Evolutionary conservation across 2,888 invertebrate species (phyloP).

Genomic region (Callyntrura sp.): DNA sequence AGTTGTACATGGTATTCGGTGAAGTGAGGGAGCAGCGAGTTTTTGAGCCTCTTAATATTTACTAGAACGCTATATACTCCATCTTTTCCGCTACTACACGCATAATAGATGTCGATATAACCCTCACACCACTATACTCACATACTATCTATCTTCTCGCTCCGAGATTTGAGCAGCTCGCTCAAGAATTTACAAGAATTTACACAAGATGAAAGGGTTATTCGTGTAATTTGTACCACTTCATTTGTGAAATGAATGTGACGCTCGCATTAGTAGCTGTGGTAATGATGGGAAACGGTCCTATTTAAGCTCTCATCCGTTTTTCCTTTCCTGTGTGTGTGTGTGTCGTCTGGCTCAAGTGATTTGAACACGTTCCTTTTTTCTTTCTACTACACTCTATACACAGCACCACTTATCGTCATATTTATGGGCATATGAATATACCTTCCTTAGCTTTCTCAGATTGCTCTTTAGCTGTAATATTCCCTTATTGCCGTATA

Average conservation of each 20-base stretch:
- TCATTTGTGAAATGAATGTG: conserved; percentile 81
- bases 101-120: conserved; percentile 59
- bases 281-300: conserved; percentile 80
- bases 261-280: conserved; percentile 80
- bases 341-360: conserved; percentile 76
- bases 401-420: conserved; percentile 46
- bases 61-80: conserved; percentile 64
- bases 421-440: conserved; percentile 35
- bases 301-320: conserved; percentile 80
- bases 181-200: conserved; percentile 79
- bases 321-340: conserved; percentile 80
- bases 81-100: conserved; percentile 66
- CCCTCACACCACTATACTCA: conserved; percentile 41
- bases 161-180: conserved; percentile 74
- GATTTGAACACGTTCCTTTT: conserved; percentile 78
- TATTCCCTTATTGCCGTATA: conserved; percentile 50
- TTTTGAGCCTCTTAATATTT: conserved; percentile 77
- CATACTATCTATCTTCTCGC: conserved; percentile 50
- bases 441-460: conserved; percentile 40
- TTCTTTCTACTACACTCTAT: conserved; percentile 57
- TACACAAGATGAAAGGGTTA: conserved; percentile 80
- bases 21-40: conserved; percentile 19
- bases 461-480: conserved; percentile 56
- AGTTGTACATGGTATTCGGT: conserved; percentile 68
- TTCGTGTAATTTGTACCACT: conserved; percentile 81